Conservation (phyloP, 2,797 vertebrate genomes). For the Acropternis orthonyx region DNA sequence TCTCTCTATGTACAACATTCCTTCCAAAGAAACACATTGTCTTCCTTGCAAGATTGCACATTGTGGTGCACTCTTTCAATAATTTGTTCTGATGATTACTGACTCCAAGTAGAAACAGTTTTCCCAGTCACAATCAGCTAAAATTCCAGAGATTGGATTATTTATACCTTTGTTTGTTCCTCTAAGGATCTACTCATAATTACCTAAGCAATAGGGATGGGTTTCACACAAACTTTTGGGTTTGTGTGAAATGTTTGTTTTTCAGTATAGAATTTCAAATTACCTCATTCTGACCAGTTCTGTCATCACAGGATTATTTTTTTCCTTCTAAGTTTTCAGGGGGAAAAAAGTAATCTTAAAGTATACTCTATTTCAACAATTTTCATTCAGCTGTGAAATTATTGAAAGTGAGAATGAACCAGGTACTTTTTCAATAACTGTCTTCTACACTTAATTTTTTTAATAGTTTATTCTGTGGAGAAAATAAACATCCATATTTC, state of each 20-base stretch:
- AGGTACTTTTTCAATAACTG: neutral
- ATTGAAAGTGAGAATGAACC: neutral
- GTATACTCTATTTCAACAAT: neutral
- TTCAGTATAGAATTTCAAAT: neutral
- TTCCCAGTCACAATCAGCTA: neutral
- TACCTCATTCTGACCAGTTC: neutral
- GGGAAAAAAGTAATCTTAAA: neutral
- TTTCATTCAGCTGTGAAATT: neutral
- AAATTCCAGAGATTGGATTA: neutral
- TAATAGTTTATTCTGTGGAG: neutral
- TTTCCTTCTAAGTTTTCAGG: neutral
- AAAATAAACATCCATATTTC: neutral
- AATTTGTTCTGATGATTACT: neutral
- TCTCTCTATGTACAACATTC: neutral
- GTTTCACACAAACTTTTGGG: neutral
- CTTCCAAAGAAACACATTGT: neutral
- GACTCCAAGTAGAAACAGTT: neutral
- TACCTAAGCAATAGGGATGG: neutral
- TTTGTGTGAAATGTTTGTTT: neutral
- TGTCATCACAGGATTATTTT: neutral
- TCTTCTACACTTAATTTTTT: neutral
- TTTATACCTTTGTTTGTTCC: neutral
- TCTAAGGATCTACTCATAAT: neutral
- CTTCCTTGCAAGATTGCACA: neutral
- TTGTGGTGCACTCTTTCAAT: neutral